Conservation (phyloP, 53 echinoderm and acorn worm species). For the Zoroaster sp. region DNA sequence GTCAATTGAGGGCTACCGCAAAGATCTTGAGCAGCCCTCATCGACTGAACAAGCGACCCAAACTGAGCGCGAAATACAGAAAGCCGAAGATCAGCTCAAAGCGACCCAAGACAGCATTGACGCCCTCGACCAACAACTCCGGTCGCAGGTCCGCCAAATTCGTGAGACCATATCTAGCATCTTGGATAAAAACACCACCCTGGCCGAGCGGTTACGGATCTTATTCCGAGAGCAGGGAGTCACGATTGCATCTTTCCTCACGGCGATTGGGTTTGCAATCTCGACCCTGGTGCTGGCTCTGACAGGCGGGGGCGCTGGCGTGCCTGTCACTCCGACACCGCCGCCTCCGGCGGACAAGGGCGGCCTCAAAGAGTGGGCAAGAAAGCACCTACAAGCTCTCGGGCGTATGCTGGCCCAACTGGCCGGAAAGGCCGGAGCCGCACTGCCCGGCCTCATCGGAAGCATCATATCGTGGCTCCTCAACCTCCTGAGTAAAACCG, state of each 20-base stretch:
- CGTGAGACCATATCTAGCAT: background rate
- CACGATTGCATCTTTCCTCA: slow-evolving; percentile 16
- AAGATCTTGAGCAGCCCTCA: background rate
- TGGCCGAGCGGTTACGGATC: slow-evolving; percentile 19
- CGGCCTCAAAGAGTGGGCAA: background rate
- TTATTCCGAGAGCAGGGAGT: slow-evolving; percentile 27
- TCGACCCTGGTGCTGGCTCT: background rate
- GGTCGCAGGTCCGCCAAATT: slow-evolving; percentile 21
- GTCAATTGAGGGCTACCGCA: background rate
- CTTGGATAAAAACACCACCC: background rate
- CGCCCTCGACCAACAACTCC: background rate
- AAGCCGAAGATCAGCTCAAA: background rate
- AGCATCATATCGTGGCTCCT: slow-evolving; percentile 1
- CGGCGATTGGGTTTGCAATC: background rate
- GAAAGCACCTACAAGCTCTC: background rate
- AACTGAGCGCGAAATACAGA: background rate
- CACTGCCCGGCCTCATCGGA: background rate
- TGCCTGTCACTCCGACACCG: background rate
- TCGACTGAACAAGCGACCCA: background rate
- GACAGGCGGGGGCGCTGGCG: background rate
- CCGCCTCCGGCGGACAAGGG: no score
- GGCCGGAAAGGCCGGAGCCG: background rate
- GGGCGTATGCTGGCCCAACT: background rate
- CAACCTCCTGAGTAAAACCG: background rate
- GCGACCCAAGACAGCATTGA: background rate